A percentile compares a stretch with the other conserved stretches of the same genome.
These are phyloP conservation scores for Hystrix brachyura DNA, from an alignment of 2,113 vertebrate genomes.

Conservation along the genomic window DNA sequence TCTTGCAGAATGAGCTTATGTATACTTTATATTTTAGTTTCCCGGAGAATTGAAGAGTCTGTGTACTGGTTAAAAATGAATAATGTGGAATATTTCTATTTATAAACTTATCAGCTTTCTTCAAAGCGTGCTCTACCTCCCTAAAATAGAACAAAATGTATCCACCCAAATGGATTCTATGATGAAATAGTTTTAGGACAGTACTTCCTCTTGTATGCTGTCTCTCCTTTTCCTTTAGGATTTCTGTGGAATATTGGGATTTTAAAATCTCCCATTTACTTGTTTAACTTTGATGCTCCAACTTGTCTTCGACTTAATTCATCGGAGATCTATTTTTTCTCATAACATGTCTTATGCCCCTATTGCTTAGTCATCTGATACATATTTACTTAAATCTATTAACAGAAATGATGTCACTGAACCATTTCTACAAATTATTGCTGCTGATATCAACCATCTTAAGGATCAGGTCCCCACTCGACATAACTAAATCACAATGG, in stretches of 20 bases:
- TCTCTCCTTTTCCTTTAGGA: too few relatives aligned
- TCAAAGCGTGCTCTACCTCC: neutral
- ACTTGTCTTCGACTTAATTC: neutral
- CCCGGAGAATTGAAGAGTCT: neutral
- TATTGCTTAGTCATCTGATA: neutral
- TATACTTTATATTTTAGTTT: too few relatives aligned
- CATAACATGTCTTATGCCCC: neutral
- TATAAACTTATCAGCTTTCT: neutral
- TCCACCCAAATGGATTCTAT: too few relatives aligned
- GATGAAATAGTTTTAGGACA: neutral
- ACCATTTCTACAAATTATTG: too few relatives aligned
- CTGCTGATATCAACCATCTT: neutral
- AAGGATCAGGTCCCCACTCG: too few relatives aligned
- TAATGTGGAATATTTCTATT: neutral
- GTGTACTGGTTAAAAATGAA: neutral
- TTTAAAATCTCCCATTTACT: neutral
- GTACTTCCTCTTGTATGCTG: neutral
- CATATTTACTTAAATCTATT: too few relatives aligned
- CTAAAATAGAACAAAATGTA: neutral
- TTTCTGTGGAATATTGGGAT: neutral
- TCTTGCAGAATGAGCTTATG: neutral
- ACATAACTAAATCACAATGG: too few relatives aligned
- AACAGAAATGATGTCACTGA: neutral
- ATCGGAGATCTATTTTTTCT: neutral
- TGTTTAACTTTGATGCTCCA: neutral